Evolutionary conservation across 2,797 vertebrate species (phyloP), one percentile per base, ranked within the genome.

Genomic region (Amblyopsis hoosieri): DNA sequence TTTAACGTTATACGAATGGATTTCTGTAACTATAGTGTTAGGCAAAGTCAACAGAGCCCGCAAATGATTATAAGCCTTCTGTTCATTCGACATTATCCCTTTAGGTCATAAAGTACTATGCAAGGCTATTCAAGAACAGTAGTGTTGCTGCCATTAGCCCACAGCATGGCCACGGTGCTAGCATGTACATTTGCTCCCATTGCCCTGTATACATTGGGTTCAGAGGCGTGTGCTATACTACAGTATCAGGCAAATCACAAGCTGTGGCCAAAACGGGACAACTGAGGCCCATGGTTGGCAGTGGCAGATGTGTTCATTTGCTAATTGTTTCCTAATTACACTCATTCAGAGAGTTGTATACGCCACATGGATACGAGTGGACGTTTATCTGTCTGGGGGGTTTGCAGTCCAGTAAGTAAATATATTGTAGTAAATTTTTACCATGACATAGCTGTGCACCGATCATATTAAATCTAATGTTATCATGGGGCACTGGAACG

Each of bases 301-400:
- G 65, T 7, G 65, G 79, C 71, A 78, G 80, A 86, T 86, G 76
- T 89, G 84, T 82, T 88, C 89, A 91, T 85, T 85, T 74, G 54
- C 89, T 91, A 91, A 91, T 90, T 91, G 87, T 89, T 83, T 89
- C 82, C 89, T 85, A 89, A 91, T 90, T 90, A 87, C 84, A 84
- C 87, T 80, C 72, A 69, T 88, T 76, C 88, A 29, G 86, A 87
- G 80, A 73, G 72, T 86, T 86, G 82, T 83, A 87, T 85, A 80
- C 85, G 86, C 88, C 85, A 81, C 77, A 62, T 87, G 80, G 85
- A 87, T 90, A 85, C 48, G 57, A 62, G 79, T 65, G 71, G 62
- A 78, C 78, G 82, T 76, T 66, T 68, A 80, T 80, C 78, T 67
- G 76, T 89, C 23, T 29, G 23, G 23, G 23, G 23, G 3, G 23